A percentile compares a stretch with the other conserved stretches of the same genome.
Conservation (phyloP, 2,113 vertebrate genomes). For the Vanacampus margaritifer region DNA sequence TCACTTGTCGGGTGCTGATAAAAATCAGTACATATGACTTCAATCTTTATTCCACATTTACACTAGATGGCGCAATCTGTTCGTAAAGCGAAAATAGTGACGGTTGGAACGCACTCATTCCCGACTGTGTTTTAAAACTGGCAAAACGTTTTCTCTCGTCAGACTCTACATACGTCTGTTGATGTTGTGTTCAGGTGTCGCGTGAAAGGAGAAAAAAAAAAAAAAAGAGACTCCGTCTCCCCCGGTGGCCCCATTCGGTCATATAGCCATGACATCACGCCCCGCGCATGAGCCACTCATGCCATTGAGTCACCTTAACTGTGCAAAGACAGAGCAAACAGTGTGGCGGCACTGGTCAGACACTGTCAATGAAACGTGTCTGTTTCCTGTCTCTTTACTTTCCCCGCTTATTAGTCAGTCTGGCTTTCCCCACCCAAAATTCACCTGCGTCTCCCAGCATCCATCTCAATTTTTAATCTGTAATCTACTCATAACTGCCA, state of each 20-base stretch:
- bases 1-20: not conserved
- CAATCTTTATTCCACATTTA: not conserved
- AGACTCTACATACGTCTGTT: slow-evolving; percentile 3
- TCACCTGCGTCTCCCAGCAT: slow-evolving; percentile 6
- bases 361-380: slow-evolving; percentile 31
- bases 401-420: slow-evolving; percentile 31
- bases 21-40: not conserved
- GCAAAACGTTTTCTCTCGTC: not conserved
- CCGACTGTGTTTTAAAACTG: slow-evolving; percentile 13
- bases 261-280: slow-evolving; percentile 15
- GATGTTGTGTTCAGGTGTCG: slow-evolving; percentile 2
- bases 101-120: not conserved
- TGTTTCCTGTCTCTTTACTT: slow-evolving; percentile 31
- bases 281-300: slow-evolving; percentile 6
- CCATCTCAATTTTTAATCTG: not conserved
- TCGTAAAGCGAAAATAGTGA: not conserved
- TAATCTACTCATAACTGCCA: not conserved
- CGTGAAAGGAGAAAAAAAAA: no score
- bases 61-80: slow-evolving; percentile 52
- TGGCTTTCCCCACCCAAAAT: slow-evolving; percentile 11
- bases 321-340: slow-evolving; percentile 13
- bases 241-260: slow-evolving; percentile 12
- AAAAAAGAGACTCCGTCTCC: not conserved
- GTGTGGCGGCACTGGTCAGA: slow-evolving; percentile 28
- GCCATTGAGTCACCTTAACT: slow-evolving; percentile 11